Evolutionary conservation across 2,797 vertebrate genomes (phyloP).

Genomic region (Darevskia mixta): DNA sequence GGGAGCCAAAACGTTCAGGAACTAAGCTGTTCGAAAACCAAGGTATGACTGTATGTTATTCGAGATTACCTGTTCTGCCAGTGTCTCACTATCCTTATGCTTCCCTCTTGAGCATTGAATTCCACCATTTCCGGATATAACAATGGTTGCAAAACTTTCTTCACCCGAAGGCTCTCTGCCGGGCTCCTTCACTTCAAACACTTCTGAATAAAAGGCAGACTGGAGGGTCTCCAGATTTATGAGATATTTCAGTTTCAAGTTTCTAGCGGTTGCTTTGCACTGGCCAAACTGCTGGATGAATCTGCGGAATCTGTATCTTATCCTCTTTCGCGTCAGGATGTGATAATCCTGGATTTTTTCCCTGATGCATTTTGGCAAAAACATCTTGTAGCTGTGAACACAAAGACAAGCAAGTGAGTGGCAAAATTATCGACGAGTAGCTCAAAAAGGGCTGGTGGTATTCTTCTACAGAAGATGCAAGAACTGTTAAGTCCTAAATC

Average conservation of each 20-base stretch:
- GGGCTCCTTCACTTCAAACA: conserved; percentile 90
- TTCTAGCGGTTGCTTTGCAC: conserved; percentile 90
- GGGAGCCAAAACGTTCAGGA: too few species aligned
- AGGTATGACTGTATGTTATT: conserved; percentile 18
- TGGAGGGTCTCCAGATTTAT: conserved; percentile 94
- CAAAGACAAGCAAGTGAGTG: conserved; percentile 12
- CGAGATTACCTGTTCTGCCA: conserved; percentile 83
- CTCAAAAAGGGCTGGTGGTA: background rate
- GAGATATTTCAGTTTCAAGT: conserved; percentile 96
- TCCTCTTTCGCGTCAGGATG: conserved; percentile 93
- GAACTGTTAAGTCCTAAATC: background rate
- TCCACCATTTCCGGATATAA: conserved; percentile 91
- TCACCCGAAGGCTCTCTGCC: conserved; percentile 79
- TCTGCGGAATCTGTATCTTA: conserved; percentile 92
- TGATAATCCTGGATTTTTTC: conserved; percentile 93
- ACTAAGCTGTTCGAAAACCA: too few species aligned
- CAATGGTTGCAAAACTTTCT: conserved; percentile 85
- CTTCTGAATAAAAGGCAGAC: conserved; percentile 90
- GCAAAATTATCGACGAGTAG: background rate
- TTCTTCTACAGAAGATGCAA: background rate
- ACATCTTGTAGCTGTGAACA: conserved; percentile 91
- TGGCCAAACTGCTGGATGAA: conserved; percentile 95
- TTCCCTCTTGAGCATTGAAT: conserved; percentile 89
- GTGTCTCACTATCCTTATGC: conserved; percentile 78
- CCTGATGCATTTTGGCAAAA: conserved; percentile 89